phyloP scores from a whole-genome alignment of 2,797 vertebrate genomes.

The Clarias platycephalus region DNA sequence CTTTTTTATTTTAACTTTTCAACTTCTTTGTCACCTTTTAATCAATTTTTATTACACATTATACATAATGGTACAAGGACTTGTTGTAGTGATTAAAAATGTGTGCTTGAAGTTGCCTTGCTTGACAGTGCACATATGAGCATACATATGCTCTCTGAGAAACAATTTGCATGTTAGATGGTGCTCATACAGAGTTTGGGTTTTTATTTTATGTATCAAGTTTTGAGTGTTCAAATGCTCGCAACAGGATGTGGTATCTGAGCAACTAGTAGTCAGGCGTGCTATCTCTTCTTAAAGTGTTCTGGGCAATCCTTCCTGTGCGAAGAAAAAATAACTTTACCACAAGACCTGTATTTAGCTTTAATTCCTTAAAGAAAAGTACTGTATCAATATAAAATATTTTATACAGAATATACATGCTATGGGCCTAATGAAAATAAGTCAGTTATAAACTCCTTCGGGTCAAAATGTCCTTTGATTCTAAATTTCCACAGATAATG shows the following conservation, averaged over 20 bases:
- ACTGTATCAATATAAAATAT: not conserved
- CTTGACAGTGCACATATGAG: not conserved
- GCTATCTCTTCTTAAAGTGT: constrained; percentile 22
- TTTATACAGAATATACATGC: not conserved
- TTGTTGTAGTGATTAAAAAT: not conserved
- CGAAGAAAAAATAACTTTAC: not conserved
- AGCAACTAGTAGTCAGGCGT: constrained; percentile 22
- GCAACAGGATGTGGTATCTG: constrained; percentile 69
- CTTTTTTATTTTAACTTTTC: not conserved
- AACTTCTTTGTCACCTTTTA: not conserved
- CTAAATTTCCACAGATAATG: not conserved
- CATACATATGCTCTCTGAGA: not conserved
- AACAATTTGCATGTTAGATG: constrained; percentile 1
- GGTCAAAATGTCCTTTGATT: not conserved
- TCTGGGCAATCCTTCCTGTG: constrained; percentile 43
- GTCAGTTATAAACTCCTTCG: not conserved
- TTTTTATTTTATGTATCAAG: not conserved
- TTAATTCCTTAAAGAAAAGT: not conserved
- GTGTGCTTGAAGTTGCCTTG: not conserved
- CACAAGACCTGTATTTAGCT: not conserved
- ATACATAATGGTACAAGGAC: not conserved
- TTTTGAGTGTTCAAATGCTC: constrained; percentile 34
- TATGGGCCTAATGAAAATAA: not conserved
- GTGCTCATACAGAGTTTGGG: not conserved
- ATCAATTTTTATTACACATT: not conserved